Evolutionary conservation across 2,888 invertebrate genomes (phyloP), one percentile per base, ranked within the genome.

Genomic region (Caradrina kadenii): DNA sequence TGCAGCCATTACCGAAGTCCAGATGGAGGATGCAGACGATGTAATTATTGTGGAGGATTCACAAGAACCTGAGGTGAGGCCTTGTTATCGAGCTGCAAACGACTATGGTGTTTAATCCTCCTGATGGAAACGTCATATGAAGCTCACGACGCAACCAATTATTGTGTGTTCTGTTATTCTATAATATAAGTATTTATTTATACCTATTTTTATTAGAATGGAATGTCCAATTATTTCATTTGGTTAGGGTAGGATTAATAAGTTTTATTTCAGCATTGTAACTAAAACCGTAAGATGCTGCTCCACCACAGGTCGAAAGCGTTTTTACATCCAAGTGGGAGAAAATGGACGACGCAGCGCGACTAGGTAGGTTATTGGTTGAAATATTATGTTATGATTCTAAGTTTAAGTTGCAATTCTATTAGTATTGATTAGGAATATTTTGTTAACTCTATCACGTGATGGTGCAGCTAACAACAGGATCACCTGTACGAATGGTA

Each of bases 1-100:
- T 82, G 97, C 97, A 52, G 97, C 97, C 55, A 98, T 98, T 74
- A 96, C 97, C 35, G 98, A 98, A 88, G 98, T 98, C 66, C 97
- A 98, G 89, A 98, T 98, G 98, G 98, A 98, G 88, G 97, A 97
- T 85, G 96, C 93, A 22, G 95, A 96, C 66, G 94, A 96, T 88
- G 96, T 93, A 68, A 90, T 91, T 59, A 90, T 94, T 64, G 89
- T 92, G 89, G 90, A 92, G 69, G 93, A 94, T 66, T 86, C 89
- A 31, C 92, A 94, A 65, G 95, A 95, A 82, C 92, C 92, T 59
- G 96, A 96, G 88, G 96, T 95, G 89, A 96, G 96, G 81, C 72
- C 77, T 78, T 79, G 63, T 79, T 79, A 76, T 49, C 63, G 60
- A 82, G 66, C 76, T 72, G 60, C 63, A 69, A 73, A 49, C 52